These are phyloP conservation scores for Sparidentex hasta DNA, from an alignment of 2,797 vertebrate species.

Conservation along the genomic window DNA sequence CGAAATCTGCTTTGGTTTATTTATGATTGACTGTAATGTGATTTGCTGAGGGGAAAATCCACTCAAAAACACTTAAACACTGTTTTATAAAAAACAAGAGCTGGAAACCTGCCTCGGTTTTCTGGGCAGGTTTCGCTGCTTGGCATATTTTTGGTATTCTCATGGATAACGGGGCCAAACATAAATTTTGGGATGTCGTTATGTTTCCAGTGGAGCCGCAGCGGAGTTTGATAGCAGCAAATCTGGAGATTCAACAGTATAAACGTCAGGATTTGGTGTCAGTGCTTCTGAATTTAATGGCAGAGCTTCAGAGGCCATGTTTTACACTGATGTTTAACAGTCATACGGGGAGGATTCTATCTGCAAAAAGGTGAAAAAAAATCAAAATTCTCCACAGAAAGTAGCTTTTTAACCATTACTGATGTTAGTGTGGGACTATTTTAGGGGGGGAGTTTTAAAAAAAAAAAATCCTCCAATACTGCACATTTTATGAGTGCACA, in stretches of 20 bases:
- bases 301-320: slow-evolving; percentile 18
- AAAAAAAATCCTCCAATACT: slow-evolving; percentile 16
- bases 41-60: slow-evolving; percentile 73
- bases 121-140: slow-evolving; percentile 65
- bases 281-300: slow-evolving; percentile 23
- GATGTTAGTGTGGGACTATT: slow-evolving; percentile 7
- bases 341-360: slow-evolving; percentile 13
- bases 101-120: slow-evolving; percentile 61
- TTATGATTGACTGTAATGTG: slow-evolving; percentile 70
- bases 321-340: slow-evolving; percentile 35
- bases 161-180: slow-evolving; percentile 61
- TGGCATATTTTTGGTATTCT: slow-evolving; percentile 68
- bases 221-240: slow-evolving; percentile 46
- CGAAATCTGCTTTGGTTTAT: slow-evolving; percentile 74
- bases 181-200: slow-evolving; percentile 47
- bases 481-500: slow-evolving; percentile 11
- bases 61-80: slow-evolving; percentile 68
- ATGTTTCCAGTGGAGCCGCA: slow-evolving; percentile 46
- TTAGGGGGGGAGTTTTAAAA: background rate
- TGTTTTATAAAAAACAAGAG: slow-evolving; percentile 48
- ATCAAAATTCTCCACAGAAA: slow-evolving; percentile 16
- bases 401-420: slow-evolving; percentile 30
- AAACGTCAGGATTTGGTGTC: slow-evolving; percentile 39
- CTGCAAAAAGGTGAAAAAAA: slow-evolving; percentile 4
- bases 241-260: slow-evolving; percentile 45